phyloP scores from a whole-genome alignment of 37 sponge, comb jelly and placozoan genomes.

The Agelas oroides region DNA sequence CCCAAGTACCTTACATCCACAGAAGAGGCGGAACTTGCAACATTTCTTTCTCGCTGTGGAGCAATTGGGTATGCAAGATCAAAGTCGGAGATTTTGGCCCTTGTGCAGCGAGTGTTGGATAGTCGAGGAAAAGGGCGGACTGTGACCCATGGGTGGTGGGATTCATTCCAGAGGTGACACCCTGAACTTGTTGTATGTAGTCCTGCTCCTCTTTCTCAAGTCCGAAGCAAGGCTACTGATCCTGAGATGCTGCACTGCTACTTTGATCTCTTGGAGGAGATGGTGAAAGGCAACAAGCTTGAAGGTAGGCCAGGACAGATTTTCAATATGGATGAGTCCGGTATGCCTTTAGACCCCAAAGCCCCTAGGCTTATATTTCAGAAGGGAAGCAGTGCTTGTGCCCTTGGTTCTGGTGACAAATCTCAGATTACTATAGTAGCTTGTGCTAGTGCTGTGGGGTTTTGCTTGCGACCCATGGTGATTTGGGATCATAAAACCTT shows the following conservation, averaged over 20 bases:
- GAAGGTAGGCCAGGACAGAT: conserved; percentile 29
- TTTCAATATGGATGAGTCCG: conserved; percentile 51
- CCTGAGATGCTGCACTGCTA: conserved; percentile 28
- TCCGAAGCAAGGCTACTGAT: conserved; percentile 20
- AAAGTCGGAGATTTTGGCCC: no score
- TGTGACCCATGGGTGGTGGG: no score
- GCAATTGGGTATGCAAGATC: no score
- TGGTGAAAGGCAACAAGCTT: conserved; percentile 21
- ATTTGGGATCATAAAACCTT: conserved; percentile 39
- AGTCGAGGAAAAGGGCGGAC: no score
- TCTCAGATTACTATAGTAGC: conserved; percentile 54
- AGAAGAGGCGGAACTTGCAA: no score
- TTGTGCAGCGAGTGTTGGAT: no score
- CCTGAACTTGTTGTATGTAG: conserved; percentile 4
- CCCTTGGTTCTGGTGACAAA: no score
- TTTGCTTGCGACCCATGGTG: conserved; percentile 52
- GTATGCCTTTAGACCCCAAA: conserved; percentile 39
- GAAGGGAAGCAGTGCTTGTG: no score
- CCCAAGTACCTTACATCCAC: no score
- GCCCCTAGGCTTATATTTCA: no score
- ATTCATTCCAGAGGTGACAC: conserved; percentile 17
- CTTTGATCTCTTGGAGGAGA: conserved; percentile 35
- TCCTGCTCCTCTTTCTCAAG: conserved; percentile 18
- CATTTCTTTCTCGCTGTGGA: no score
- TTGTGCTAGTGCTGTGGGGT: conserved; percentile 62